phyloP scores from a whole-genome alignment of 2,797 vertebrate genomes.

The Setipinna tenuifilis region DNA sequence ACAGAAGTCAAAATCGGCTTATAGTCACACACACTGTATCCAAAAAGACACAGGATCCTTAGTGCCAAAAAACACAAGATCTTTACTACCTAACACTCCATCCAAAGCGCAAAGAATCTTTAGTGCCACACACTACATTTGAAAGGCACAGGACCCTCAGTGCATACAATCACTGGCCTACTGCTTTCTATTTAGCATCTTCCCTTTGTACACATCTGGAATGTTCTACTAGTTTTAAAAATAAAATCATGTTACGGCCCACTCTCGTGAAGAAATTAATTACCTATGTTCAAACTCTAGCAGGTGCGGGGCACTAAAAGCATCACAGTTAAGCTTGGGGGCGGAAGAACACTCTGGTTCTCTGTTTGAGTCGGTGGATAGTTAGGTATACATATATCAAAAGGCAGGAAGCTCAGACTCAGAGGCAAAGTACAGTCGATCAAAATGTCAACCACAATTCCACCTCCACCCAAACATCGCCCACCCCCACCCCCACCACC shows the following conservation, averaged over 20 bases:
- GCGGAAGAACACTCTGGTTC: background rate
- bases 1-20: too few species aligned
- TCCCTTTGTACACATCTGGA: background rate
- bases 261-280: background rate
- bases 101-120: too few species aligned
- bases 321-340: slow-evolving; percentile 1
- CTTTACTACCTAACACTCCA: too few species aligned
- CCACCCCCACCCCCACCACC: background rate
- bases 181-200: background rate
- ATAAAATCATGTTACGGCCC: background rate
- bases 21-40: too few species aligned
- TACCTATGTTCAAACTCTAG: background rate
- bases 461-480: background rate
- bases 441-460: background rate
- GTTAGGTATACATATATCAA: background rate
- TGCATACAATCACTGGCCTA: background rate
- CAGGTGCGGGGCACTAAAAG: background rate
- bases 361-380: background rate
- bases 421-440: background rate
- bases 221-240: background rate
- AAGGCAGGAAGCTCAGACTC: background rate
- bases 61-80: too few species aligned
- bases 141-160: too few species aligned
- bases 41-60: too few species aligned
- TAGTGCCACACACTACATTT: too few species aligned